Evolutionary conservation across 2,888 invertebrate species (phyloP).

Genomic region (Nyleta sp.): DNA sequence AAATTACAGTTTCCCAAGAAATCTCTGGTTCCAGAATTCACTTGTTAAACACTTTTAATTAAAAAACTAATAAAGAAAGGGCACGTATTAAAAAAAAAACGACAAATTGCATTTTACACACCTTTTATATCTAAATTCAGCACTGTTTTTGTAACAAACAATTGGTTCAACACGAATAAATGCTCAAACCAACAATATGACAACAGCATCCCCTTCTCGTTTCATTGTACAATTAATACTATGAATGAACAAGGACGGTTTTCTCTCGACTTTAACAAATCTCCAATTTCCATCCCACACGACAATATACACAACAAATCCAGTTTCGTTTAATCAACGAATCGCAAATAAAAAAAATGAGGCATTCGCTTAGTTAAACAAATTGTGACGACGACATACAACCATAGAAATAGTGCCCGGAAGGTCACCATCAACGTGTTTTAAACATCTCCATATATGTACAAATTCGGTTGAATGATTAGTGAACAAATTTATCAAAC

Average conservation of each 20-base stretch:
- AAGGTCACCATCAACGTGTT: constrained; percentile 7
- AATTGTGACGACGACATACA: neutral
- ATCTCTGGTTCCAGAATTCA: too few species aligned
- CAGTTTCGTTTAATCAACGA: neutral
- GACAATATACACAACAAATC: neutral
- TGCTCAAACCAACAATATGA: constrained; percentile 25
- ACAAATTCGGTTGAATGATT: constrained; percentile 19
- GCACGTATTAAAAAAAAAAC: too few species aligned
- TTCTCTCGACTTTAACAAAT: constrained; percentile 6
- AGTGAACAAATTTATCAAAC: constrained; percentile 1
- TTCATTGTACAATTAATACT: constrained; percentile 25
- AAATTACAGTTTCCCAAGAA: too few species aligned
- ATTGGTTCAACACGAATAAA: constrained; percentile 27
- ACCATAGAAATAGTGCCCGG: constrained; percentile 1
- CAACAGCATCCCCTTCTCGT: neutral
- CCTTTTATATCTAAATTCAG: constrained; percentile 30
- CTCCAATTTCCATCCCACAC: constrained; percentile 6
- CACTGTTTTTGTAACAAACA: constrained; percentile 34
- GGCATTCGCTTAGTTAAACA: neutral
- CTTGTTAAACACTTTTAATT: too few species aligned
- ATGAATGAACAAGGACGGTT: constrained; percentile 41
- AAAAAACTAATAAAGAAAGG: too few species aligned
- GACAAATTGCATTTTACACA: neutral
- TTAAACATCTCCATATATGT: constrained; percentile 23
- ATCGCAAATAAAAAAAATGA: constrained; percentile 4